Percentiles rank a stretch among this genome's conserved stretches.
Evolutionary conservation across 2,888 invertebrate species (phyloP).

Genomic region (Pterobdella sp.): DNA sequence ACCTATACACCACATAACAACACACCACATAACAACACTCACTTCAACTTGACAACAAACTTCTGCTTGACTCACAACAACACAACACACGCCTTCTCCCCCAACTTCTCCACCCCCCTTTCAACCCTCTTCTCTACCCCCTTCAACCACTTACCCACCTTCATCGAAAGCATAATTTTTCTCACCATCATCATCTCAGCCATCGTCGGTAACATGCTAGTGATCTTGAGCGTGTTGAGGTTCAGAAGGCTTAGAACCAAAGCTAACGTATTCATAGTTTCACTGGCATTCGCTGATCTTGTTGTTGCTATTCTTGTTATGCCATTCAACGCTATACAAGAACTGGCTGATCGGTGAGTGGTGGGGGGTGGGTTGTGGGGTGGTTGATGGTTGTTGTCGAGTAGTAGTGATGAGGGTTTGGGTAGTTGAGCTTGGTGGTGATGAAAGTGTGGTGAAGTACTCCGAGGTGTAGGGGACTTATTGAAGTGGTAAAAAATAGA

Average conservation of each 20-base stretch:
- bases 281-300: conserved; percentile 46
- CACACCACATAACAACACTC: background rate
- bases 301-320: conserved; percentile 47
- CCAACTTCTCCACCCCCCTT: background rate
- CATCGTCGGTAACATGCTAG: conserved; percentile 45
- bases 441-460: too few species aligned
- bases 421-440: too few species aligned
- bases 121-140: conserved; percentile 4
- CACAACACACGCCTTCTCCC: background rate
- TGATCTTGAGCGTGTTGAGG: conserved; percentile 43
- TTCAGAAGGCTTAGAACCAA: conserved; percentile 44
- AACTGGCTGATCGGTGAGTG: conserved; percentile 31
- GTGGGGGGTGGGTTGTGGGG: too few species aligned
- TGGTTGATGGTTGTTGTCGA: too few species aligned
- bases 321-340: conserved; percentile 46
- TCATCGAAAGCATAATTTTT: conserved; percentile 32
- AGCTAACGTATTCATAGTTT: conserved; percentile 45
- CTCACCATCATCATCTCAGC: conserved; percentile 37
- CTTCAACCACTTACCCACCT: conserved; percentile 16
- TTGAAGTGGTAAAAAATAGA: too few species aligned
- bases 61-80: background rate
- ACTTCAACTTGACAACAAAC: background rate
- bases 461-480: too few species aligned
- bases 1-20: background rate
- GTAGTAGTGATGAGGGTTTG: too few species aligned